These are phyloP conservation scores for Mionectes macconnelli DNA, from an alignment of 2,113 vertebrate species.

Conservation along the genomic window DNA sequence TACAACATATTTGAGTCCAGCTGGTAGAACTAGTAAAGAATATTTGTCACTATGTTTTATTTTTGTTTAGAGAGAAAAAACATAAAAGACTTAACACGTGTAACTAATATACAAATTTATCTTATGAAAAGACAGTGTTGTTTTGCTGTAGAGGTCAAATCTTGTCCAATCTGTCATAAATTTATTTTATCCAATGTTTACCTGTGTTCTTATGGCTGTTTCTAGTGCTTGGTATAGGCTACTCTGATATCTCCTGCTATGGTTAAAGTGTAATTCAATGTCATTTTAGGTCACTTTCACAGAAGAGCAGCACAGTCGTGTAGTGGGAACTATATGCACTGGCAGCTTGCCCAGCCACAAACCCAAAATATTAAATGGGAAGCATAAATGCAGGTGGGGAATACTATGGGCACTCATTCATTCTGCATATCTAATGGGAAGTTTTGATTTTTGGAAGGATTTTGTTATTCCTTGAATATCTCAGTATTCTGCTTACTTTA, in stretches of 20 bases:
- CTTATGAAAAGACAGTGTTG: not conserved
- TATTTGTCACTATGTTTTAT: not conserved
- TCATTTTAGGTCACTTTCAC: slow-evolving; percentile 26
- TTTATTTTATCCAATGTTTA: not conserved
- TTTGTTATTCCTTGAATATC: not conserved
- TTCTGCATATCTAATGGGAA: not conserved
- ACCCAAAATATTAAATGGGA: slow-evolving; percentile 24
- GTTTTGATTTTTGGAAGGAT: not conserved
- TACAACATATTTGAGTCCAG: not conserved
- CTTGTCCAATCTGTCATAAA: not conserved
- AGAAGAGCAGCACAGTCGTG: not conserved
- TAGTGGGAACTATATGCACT: not conserved
- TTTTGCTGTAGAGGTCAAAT: not conserved
- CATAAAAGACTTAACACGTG: not conserved
- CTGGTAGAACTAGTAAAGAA: not conserved
- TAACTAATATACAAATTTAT: not conserved
- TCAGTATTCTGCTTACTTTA: not conserved
- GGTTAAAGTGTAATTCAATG: not conserved
- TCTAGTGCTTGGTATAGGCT: not conserved
- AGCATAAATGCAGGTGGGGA: not conserved
- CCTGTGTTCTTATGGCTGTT: not conserved
- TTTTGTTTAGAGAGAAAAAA: not conserved
- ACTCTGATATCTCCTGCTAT: not conserved
- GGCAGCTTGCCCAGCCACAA: slow-evolving; percentile 17
- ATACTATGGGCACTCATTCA: not conserved